Percentiles rank a stretch among this genome's conserved stretches.
Evolutionary conservation across 2,113 vertebrate genomes (phyloP).

Genomic region (Grantiella picta): DNA sequence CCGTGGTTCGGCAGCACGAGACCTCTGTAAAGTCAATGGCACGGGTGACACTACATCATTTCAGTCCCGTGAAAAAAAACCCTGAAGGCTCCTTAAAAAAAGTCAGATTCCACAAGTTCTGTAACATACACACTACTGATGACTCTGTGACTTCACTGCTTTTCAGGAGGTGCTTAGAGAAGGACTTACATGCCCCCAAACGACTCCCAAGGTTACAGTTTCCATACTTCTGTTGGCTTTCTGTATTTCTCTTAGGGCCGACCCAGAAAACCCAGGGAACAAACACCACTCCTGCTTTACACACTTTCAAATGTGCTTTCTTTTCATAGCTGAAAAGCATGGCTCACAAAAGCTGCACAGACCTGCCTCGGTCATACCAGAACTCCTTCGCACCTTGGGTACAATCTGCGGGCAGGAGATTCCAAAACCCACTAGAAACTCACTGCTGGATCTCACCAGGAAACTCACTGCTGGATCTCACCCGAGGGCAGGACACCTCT

Average conservation of each 20-base stretch:
- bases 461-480: not conserved
- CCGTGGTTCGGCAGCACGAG: accelerated
- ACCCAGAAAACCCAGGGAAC: not conserved
- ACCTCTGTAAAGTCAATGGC: not conserved
- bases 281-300: not conserved
- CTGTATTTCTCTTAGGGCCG: not conserved
- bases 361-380: not conserved
- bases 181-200: not conserved
- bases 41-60: not conserved
- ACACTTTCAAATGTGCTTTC: not conserved
- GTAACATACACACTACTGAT: not conserved
- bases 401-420: accelerated
- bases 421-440: not conserved
- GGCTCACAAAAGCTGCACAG: not conserved
- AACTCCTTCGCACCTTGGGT: accelerated
- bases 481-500: not conserved
- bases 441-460: not conserved
- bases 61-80: not conserved
- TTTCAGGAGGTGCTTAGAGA: not conserved
- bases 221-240: not conserved
- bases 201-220: not conserved
- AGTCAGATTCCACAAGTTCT: not conserved
- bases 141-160: not conserved
- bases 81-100: not conserved
- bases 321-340: not conserved